Conservation (phyloP, 30 jellyfish, hydroid and myxozoan species). For the Turritopsis dohrnii region DNA sequence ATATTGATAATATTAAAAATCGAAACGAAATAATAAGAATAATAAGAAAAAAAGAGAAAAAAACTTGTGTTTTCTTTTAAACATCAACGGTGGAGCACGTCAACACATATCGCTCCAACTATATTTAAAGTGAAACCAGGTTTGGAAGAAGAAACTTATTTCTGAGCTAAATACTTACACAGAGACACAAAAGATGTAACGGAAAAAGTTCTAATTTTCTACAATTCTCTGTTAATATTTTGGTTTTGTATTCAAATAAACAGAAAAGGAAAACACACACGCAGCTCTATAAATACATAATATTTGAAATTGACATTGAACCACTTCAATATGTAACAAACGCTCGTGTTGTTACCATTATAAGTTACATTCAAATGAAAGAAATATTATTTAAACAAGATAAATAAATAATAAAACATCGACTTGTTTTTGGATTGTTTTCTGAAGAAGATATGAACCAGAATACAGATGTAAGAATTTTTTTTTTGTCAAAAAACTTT, state of each 20-base stretch:
- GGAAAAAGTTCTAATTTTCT: background rate
- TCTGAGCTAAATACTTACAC: background rate
- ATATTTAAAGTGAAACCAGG: background rate
- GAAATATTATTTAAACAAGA: too few species aligned
- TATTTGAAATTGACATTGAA: background rate
- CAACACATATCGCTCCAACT: background rate
- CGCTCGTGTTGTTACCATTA: too few species aligned
- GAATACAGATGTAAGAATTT: background rate
- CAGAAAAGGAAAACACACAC: too few species aligned
- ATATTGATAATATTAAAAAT: too few species aligned
- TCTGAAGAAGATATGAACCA: background rate
- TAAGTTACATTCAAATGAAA: too few species aligned
- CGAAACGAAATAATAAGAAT: too few species aligned
- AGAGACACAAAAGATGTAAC: background rate
- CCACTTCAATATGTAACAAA: too few species aligned
- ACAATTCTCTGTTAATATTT: too few species aligned
- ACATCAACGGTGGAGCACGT: background rate
- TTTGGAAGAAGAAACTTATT: background rate
- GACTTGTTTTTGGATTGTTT: background rate
- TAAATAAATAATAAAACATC: background rate
- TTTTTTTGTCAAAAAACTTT: too few species aligned
- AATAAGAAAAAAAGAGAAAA: too few species aligned
- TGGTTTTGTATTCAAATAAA: background rate
- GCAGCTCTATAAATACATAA: background rate
- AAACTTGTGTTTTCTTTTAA: background rate